Evolutionary conservation across 2,113 vertebrate species (phyloP).

Genomic region (Clinocottus analis): DNA sequence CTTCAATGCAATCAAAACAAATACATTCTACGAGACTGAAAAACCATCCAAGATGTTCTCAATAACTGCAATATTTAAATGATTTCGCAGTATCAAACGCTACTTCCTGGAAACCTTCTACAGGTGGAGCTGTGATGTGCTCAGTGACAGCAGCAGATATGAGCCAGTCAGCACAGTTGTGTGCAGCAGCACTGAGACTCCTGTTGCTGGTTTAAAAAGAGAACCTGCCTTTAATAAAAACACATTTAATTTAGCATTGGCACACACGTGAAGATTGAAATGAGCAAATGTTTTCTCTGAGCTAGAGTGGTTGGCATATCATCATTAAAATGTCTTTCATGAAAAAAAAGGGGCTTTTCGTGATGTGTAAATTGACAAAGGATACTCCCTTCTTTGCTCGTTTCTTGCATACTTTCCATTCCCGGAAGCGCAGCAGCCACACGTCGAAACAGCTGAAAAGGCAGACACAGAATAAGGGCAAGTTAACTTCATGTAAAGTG

Average conservation of each 20-base stretch:
- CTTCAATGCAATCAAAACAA: conserved; percentile 3
- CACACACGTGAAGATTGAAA: background rate
- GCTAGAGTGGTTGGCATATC: background rate
- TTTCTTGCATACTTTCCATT: conserved; percentile 93
- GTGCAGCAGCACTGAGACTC: conserved; percentile 6
- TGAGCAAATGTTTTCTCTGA: background rate
- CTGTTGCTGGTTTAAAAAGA: conserved; percentile 44
- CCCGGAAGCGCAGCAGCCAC: conserved; percentile 92
- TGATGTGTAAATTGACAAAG: conserved; percentile 75
- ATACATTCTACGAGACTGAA: background rate
- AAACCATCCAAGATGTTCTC: background rate
- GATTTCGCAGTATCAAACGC: background rate
- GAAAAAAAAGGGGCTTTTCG: background rate
- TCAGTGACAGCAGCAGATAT: conserved; percentile 29
- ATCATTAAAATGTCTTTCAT: background rate
- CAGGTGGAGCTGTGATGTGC: conserved; percentile 16
- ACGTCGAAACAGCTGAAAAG: conserved; percentile 88
- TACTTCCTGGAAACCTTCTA: background rate
- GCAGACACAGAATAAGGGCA: conserved; percentile 16
- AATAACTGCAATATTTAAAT: background rate
- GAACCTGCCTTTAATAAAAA: conserved; percentile 4
- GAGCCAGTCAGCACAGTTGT: conserved; percentile 11
- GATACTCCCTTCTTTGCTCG: conserved; percentile 96
- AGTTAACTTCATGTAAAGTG: background rate
- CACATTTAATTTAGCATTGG: conserved; percentile 40